Conservation (phyloP, 1,140 invertebrate genomes). For the Drosophila insularis region DNA sequence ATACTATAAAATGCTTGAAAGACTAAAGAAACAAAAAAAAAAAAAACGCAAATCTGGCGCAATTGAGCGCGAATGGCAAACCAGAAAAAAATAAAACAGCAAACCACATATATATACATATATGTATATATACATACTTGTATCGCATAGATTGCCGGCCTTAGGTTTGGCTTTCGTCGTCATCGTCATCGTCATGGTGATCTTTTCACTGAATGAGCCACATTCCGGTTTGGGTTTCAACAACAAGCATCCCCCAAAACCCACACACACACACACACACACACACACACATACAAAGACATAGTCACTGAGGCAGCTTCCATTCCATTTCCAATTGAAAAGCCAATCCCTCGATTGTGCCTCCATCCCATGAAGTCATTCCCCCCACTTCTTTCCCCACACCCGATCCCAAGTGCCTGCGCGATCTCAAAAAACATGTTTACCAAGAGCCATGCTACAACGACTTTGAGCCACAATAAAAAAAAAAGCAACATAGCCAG, state of each 20-base stretch:
- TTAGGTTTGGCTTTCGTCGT: slow-evolving; percentile 44
- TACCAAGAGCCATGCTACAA: slow-evolving; percentile 4
- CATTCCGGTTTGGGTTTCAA: slow-evolving; percentile 75
- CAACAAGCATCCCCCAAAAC: slow-evolving; percentile 73
- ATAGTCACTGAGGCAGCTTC: slow-evolving; percentile 11
- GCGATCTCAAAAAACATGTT: slow-evolving; percentile 32
- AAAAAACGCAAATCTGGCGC: slow-evolving; percentile 78
- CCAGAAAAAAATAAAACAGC: slow-evolving; percentile 77
- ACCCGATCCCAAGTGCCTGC: not conserved
- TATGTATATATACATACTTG: not conserved
- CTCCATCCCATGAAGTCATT: not conserved
- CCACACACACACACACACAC: slow-evolving; percentile 68
- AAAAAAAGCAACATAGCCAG: slow-evolving; percentile 66
- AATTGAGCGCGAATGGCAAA: slow-evolving; percentile 77
- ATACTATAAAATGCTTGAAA: slow-evolving; percentile 6
- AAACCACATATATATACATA: slow-evolving; percentile 30
- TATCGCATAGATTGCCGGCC: slow-evolving; percentile 71
- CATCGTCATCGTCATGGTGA: slow-evolving; percentile 32
- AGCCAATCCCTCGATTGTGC: slow-evolving; percentile 41
- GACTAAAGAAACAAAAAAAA: slow-evolving; percentile 9
- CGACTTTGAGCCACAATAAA: slow-evolving; percentile 37
- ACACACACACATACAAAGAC: slow-evolving; percentile 21
- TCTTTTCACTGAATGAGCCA: slow-evolving; percentile 80
- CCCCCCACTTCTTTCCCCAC: slow-evolving; percentile 13
- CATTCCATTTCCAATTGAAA: slow-evolving; percentile 62